A percentile compares a stretch with the other conserved stretches of the same genome.
phyloP scores from a whole-genome alignment of 1,140 invertebrate genomes.

The Zaprionus kolodkinae region DNA sequence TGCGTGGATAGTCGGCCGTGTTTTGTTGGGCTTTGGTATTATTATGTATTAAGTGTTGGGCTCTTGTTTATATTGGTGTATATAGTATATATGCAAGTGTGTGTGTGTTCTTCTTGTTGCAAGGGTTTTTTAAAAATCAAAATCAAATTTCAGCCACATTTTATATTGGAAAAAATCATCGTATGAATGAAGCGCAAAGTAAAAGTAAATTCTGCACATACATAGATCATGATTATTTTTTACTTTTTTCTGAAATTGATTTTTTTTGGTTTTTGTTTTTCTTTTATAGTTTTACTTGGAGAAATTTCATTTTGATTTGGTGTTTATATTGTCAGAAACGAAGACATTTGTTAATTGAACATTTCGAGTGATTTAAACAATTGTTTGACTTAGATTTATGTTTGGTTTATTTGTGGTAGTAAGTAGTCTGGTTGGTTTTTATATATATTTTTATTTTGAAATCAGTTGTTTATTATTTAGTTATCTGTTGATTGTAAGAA shows the following conservation, averaged over 20 bases:
- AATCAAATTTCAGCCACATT: conserved; percentile 80
- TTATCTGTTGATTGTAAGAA: conserved; percentile 68
- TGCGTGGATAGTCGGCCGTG: conserved; percentile 52
- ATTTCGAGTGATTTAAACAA: conserved; percentile 45
- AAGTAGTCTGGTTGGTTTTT: conserved; percentile 54
- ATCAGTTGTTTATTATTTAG: conserved; percentile 69
- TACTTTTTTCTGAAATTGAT: background rate
- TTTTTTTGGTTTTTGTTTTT: conserved; percentile 19
- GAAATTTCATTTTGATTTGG: conserved; percentile 81
- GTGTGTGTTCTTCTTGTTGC: conserved; percentile 29
- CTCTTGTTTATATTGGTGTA: conserved; percentile 39
- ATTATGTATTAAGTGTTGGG: conserved; percentile 36
- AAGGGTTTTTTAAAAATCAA: conserved; percentile 63
- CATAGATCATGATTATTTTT: conserved; percentile 26
- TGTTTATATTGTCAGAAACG: conserved; percentile 65
- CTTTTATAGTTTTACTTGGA: conserved; percentile 41
- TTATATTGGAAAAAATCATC: conserved; percentile 54
- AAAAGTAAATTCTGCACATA: conserved; percentile 61
- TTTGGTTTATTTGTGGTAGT: conserved; percentile 65
- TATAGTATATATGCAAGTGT: conserved; percentile 33
- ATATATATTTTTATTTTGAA: conserved; percentile 48
- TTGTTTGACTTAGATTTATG: conserved; percentile 62
- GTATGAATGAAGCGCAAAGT: conserved; percentile 73
- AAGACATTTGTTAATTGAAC: conserved; percentile 59
- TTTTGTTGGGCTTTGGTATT: conserved; percentile 57